A percentile compares a stretch with the other conserved stretches of the same genome.
phyloP scores from a whole-genome alignment of 2,888 invertebrate species.

The Cheilosia vulpina region DNA sequence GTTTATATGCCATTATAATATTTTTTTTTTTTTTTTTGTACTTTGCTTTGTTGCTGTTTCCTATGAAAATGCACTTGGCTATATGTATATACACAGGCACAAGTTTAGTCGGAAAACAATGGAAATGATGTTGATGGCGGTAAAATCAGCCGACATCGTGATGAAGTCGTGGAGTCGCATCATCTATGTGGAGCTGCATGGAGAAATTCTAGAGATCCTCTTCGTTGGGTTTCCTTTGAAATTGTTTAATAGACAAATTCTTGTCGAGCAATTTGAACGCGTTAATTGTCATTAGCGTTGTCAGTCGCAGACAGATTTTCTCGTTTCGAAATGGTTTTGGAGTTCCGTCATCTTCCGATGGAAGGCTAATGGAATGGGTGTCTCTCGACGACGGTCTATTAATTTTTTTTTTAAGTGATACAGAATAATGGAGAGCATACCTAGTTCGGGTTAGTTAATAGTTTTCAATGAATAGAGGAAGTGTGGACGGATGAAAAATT shows the following conservation, averaged over 20 bases:
- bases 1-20: conserved; percentile 13
- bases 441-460: not conserved
- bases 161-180: conserved; percentile 40
- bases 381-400: not conserved
- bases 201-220: conserved; percentile 51
- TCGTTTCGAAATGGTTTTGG: conserved; percentile 17
- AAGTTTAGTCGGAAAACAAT: conserved; percentile 61
- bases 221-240: conserved; percentile 62
- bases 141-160: conserved; percentile 19
- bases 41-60: conserved; percentile 35
- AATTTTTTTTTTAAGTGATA: not conserved
- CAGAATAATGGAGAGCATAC: not conserved
- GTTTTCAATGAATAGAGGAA: conserved; percentile 1
- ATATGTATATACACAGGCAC: conserved; percentile 22
- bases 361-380: conserved; percentile 22
- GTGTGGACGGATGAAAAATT: not conserved
- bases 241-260: conserved; percentile 73
- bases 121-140: conserved; percentile 44
- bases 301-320: conserved; percentile 63
- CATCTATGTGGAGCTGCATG: conserved; percentile 29
- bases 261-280: conserved; percentile 71
- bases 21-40: conserved; percentile 23
- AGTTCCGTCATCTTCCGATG: not conserved
- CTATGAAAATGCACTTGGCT: conserved; percentile 58
- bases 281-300: conserved; percentile 70